Conservation (phyloP, 2,888 invertebrate genomes). For the Eulithis prunata region DNA sequence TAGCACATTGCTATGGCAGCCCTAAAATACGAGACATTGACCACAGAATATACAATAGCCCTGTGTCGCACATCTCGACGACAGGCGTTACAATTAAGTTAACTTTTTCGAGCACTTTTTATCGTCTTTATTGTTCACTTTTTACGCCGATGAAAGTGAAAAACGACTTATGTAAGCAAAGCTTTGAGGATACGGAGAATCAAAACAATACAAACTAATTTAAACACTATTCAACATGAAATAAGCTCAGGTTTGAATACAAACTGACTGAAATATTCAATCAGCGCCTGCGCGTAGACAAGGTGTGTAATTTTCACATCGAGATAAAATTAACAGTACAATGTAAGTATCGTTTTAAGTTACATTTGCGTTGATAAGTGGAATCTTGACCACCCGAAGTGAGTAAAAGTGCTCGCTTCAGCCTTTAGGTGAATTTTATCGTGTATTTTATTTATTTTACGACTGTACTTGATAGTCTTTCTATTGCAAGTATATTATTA, state of each 20-base stretch:
- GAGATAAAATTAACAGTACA: constrained; percentile 32
- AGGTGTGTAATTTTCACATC: constrained; percentile 46
- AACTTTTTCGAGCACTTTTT: constrained; percentile 66
- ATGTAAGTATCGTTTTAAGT: constrained; percentile 40
- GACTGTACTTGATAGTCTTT: constrained; percentile 2
- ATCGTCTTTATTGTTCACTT: constrained; percentile 46
- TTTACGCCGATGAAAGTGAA: constrained; percentile 72
- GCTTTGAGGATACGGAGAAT: constrained; percentile 49
- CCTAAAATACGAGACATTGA: constrained; percentile 34
- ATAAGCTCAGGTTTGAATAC: constrained; percentile 5
- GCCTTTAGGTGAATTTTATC: constrained; percentile 19
- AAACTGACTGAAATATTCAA: constrained; percentile 41
- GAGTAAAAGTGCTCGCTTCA: constrained; percentile 36
- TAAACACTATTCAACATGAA: constrained; percentile 7
- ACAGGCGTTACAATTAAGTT: constrained; percentile 77
- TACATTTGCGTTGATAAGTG: constrained; percentile 37
- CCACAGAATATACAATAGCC: constrained; percentile 24
- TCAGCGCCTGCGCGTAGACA: constrained; percentile 43
- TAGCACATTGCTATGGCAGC: constrained; percentile 21
- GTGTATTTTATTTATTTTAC: constrained; percentile 7
- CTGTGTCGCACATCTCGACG: constrained; percentile 44
- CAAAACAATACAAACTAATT: constrained; percentile 27
- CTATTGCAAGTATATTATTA: neutral
- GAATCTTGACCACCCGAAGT: constrained; percentile 26
- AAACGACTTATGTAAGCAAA: constrained; percentile 63